phyloP scores from a whole-genome alignment of 2,113 vertebrate species.

The Malaclemys terrapin region DNA sequence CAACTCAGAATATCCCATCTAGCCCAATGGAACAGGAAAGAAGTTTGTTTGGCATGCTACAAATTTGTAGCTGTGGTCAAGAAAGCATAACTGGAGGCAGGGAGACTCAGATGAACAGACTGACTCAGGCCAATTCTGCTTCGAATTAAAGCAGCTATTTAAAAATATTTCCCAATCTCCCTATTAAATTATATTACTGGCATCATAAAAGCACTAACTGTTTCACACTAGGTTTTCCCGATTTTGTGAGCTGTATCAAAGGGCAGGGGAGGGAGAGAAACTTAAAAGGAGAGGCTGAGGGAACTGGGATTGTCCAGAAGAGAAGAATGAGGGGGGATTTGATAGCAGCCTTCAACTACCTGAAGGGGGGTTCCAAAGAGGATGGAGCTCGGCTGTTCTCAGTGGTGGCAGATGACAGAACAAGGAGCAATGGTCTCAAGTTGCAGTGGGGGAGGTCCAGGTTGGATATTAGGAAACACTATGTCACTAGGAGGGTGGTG shows the following conservation, averaged over 20 bases:
- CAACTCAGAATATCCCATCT: not conserved
- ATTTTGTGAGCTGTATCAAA: conserved; percentile 3
- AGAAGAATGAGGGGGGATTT: too few relatives aligned
- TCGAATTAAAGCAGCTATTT: conserved; percentile 63
- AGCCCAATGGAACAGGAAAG: not conserved
- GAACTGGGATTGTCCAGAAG: too few relatives aligned
- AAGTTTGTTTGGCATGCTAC: fast-evolving
- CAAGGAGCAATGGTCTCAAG: too few relatives aligned
- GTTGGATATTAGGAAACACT: too few relatives aligned
- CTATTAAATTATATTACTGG: conserved; percentile 7
- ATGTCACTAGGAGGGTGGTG: too few relatives aligned
- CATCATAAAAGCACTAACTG: not conserved
- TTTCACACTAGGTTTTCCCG: conserved; percentile 14
- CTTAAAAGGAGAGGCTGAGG: not conserved
- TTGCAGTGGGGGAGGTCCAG: too few relatives aligned
- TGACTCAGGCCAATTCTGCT: conserved; percentile 32
- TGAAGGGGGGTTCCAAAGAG: too few relatives aligned
- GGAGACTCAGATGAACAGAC: not conserved
- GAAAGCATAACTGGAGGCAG: not conserved
- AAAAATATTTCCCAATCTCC: not conserved
- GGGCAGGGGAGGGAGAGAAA: not conserved
- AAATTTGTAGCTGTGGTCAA: fast-evolving
- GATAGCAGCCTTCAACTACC: too few relatives aligned
- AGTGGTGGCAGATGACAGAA: too few relatives aligned
- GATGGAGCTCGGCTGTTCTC: too few relatives aligned